Evolutionary conservation across 2,113 vertebrate species (phyloP), one percentile per base, ranked within the genome.

Genomic region (Tachycineta bicolor): DNA sequence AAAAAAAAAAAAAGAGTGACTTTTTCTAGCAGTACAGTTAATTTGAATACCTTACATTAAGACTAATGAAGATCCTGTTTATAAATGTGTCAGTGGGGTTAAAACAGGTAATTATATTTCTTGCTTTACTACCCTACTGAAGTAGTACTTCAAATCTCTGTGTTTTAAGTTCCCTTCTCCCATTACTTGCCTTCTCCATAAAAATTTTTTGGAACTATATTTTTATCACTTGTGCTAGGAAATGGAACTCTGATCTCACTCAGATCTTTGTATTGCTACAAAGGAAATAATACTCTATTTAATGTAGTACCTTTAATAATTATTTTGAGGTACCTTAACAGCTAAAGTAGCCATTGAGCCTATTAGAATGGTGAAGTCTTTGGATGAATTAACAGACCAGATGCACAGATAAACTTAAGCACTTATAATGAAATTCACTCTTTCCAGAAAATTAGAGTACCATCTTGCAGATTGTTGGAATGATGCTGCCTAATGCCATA

Each of bases 391-490:
- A 91, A 93, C 83, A 92, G 89, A 81, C 83, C 64, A 93, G 83
- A 93, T 90, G 92, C 92, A 89, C 64, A 90, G 64, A 92, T 68
- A 83, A 77, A 77, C 56, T 96, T 89, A 67, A 0, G 2, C 59
- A 77, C 69, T 94, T 94, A 34, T 6, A 81, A 90, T 0, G 1
- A 91, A 94, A 92, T 70, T 67, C 34, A 83, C 79, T 89, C 9
- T 95, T 95, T 94, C 68, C 78, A 91, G 84, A 80, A 93, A 96
- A 92, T 77, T 60, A 83, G 63, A 80, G 34, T 63, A 83, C 68
- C 79, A 77, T 94, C 90, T 95, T 97, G 83, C 92, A 94, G 83
- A 92, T 67, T 83, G 79, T 93, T 95, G 95, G 92, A 94, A 83
- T 83, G 63, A 59, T 77, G 63, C 64, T 94, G 83, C 59, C 55